Base-by-base conservation (phyloP, 1,140 invertebrate genomes). In the Drosophila bipectinata region DNA sequence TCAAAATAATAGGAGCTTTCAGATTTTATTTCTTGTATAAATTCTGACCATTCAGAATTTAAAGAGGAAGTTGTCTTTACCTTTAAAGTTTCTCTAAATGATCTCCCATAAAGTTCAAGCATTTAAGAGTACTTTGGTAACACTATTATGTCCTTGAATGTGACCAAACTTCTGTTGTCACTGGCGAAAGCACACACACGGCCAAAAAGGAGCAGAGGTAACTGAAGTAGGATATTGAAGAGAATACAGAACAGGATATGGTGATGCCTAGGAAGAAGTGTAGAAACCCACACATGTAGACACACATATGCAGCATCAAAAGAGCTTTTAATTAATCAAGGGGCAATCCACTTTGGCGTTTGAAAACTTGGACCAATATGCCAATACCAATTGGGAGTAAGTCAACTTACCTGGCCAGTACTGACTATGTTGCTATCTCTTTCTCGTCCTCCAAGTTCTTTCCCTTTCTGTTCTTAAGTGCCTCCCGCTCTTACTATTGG, bases 301-400 rank as follows among this genome's bases (percentile, higher is more conserved):
- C 26, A 28, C 54, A 64, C 37, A 58, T 21, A 24, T 15, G 18
- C n/a, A 39, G 8, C 49, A 41, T 66, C 62, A 61, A 64, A 37
- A 76, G 58, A 57, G 79, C 78, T 87, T 88, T 88, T 87, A 87
- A 87, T 87, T 87, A 87, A 87, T 87, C 82, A 87, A 81, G 66
- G 55, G 57, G 78, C 83, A 75, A 87, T 87, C 78, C 78, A 75
- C 64, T 87, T 87, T 81, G 73, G 48, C 76, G 59, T 71, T 80
- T 45, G 73, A 77, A 77, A 80, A 80, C 73, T 74, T 48, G 45
- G 62, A 58, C 79, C 82, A 80, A 85, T 81, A 75, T 75, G 73
- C 77, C 82, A 85, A 64, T 78, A 62, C 74, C 74, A 76, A 69
- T 77, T 67, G 77, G 34, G 39, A 79, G 73, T 60, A 54, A 58